phyloP scores from a whole-genome alignment of 2,888 invertebrate species.

The Micropterix aruncella region DNA sequence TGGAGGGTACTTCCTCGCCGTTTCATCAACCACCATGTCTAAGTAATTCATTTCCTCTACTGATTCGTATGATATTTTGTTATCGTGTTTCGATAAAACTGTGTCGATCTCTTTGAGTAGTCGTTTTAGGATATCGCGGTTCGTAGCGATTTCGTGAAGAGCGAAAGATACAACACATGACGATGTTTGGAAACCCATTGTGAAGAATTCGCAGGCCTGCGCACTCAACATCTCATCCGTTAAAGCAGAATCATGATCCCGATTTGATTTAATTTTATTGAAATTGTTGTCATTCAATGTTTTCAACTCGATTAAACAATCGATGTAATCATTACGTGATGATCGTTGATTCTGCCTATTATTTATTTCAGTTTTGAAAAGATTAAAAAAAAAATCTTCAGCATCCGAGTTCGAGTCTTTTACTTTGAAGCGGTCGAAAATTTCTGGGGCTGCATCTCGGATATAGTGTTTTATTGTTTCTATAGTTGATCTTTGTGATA shows the following conservation, averaged over 20 bases:
- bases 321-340: neutral
- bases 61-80: neutral
- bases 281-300: too few relatives aligned
- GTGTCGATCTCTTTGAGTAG: neutral
- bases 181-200: neutral
- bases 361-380: neutral
- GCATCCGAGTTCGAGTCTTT: too few relatives aligned
- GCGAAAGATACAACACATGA: neutral
- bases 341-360: neutral
- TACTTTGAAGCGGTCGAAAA: too few relatives aligned
- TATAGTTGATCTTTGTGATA: too few relatives aligned
- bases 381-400: neutral
- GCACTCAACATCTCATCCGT: neutral
- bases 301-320: neutral
- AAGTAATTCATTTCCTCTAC: neutral
- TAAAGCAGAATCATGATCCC: neutral
- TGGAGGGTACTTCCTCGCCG: neutral
- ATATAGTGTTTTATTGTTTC: too few relatives aligned
- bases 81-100: neutral
- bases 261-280: neutral
- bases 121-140: neutral
- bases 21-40: neutral
- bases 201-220: neutral
- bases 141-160: neutral
- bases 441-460: too few relatives aligned